A percentile compares a stretch with the other conserved stretches of the same genome.
These are phyloP conservation scores for Drosophila borealis DNA, from an alignment of 2,888 invertebrate genomes.

Conservation along the genomic window DNA sequence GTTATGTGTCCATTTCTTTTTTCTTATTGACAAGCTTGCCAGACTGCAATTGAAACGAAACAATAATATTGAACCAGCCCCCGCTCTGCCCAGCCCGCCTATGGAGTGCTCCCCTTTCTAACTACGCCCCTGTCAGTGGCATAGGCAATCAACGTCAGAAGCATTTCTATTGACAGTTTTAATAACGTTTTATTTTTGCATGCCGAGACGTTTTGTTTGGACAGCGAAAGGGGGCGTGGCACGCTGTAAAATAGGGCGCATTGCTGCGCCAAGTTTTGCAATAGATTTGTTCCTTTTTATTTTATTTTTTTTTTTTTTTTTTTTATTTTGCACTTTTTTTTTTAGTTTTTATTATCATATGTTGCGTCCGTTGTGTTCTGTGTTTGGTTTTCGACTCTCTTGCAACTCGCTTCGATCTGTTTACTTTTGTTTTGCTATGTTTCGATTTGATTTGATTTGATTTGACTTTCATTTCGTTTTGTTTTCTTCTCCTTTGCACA, in stretches of 20 bases:
- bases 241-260: constrained; percentile 1
- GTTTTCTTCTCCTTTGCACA: constrained; percentile 13
- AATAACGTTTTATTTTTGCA: constrained; percentile 67
- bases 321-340: constrained; percentile 32
- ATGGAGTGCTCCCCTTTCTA: neutral
- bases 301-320: neutral
- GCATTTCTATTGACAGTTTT: constrained; percentile 72
- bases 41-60: constrained; percentile 33
- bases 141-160: constrained; percentile 64
- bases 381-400: constrained; percentile 31
- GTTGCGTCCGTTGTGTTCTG: constrained; percentile 2
- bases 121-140: constrained; percentile 44
- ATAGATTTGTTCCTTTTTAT: constrained; percentile 18
- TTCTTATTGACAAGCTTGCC: constrained; percentile 49
- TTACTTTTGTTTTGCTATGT: constrained; percentile 29
- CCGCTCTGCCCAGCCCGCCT: neutral
- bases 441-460: constrained; percentile 29
- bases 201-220: constrained; percentile 63
- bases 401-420: constrained; percentile 37
- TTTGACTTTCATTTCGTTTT: constrained; percentile 25
- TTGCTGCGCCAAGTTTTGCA: constrained; percentile 38
- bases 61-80: constrained; percentile 26
- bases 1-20: constrained; percentile 54
- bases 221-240: constrained; percentile 30
- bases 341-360: constrained; percentile 10